phyloP scores from a whole-genome alignment of 2,113 vertebrate genomes.

The Myotis davidii region DNA sequence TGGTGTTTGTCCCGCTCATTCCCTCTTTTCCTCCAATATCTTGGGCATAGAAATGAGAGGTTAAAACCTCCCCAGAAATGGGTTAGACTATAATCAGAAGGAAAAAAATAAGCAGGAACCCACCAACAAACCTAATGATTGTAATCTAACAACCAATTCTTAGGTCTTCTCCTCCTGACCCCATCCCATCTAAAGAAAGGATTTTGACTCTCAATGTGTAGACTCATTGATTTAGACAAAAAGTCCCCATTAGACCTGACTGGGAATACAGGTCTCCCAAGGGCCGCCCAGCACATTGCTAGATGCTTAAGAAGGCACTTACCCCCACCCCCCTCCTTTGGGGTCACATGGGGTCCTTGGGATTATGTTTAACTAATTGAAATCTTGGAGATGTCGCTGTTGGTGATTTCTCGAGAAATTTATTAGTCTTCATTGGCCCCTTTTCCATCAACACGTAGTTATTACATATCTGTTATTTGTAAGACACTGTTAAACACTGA shows the following conservation, averaged over 20 bases:
- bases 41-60: background rate
- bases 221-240: background rate
- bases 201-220: background rate
- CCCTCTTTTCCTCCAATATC: background rate
- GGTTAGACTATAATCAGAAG: background rate
- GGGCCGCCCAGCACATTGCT: background rate
- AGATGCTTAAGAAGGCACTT: background rate
- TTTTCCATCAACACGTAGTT: conserved; percentile 63
- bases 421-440: background rate
- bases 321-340: background rate
- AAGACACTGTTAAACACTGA: background rate
- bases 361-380: background rate
- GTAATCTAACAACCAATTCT: background rate
- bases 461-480: background rate
- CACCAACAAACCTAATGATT: background rate
- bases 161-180: background rate
- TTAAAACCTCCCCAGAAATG: background rate
- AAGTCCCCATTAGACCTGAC: background rate
- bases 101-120: background rate
- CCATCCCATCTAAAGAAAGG: background rate
- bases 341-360: background rate
- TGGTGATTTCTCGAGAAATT: conserved; percentile 50
- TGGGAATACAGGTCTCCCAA: background rate
- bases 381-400: background rate
- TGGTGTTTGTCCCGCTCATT: background rate